Evolutionary conservation across 2,113 vertebrate species (phyloP).

Genomic region (Anseranas semipalmata): DNA sequence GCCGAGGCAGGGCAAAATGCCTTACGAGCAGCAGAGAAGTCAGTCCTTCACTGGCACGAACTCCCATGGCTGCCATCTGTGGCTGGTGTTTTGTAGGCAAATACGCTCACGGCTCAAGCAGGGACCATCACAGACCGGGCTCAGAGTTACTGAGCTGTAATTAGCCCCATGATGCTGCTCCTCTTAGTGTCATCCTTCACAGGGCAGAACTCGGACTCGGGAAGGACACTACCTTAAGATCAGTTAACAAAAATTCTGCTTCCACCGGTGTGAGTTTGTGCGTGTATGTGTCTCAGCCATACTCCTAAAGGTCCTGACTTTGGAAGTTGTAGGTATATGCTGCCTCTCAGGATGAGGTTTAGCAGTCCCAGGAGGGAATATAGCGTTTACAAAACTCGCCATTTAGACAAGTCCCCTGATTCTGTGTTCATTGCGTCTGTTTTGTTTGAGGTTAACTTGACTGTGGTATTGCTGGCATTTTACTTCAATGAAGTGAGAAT

Average conservation of each 20-base stretch:
- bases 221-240: background rate
- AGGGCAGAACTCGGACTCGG: rapidly evolving
- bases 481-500: constrained; percentile 29
- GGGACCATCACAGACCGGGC: background rate
- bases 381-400: background rate
- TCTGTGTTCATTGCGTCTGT: background rate
- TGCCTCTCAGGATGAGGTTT: background rate
- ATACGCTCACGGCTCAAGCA: background rate
- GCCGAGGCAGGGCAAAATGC: background rate
- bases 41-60: background rate
- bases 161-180: background rate
- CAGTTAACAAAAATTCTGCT: background rate
- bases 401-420: background rate
- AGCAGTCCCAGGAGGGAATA: background rate
- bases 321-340: background rate
- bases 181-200: background rate
- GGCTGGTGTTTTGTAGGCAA: background rate
- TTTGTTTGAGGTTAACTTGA: constrained; percentile 25
- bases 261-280: rapidly evolving
- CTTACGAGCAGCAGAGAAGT: background rate
- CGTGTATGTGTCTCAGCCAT: background rate
- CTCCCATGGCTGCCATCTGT: background rate
- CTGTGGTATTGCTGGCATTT: constrained; percentile 40
- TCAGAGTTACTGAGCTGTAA: background rate
- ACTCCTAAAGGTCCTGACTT: background rate